Base-by-base conservation (phyloP, 2,113 vertebrate species). In the Urocitellus parryii region DNA sequence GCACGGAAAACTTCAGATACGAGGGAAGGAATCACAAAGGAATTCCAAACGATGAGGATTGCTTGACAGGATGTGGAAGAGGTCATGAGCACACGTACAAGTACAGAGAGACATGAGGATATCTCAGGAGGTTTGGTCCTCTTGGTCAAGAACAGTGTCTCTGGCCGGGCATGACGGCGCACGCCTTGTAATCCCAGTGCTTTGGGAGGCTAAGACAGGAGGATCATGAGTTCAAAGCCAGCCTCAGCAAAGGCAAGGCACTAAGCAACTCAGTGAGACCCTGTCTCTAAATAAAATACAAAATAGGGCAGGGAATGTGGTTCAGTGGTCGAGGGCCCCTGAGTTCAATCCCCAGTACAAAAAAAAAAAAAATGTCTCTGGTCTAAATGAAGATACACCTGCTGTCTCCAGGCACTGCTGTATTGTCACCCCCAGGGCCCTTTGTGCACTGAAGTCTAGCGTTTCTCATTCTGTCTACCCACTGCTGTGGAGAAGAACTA, bases 371-470 rank as follows among this genome's bases (percentile, higher is more conserved):
- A 61, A 32, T 81, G 87, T 78, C 73, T 95, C 92, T 97, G 95
- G 97, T 74, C 94, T 95, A 97, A 95, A 97, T 91, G 79, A 68
- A 87, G 87, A 95, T 9, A 27, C 13, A 13, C 24, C 92, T 91
- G 70, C 58, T 97, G 79, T 76, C 73, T 56, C 70, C 5, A 48
- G 37, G 18, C 73, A 87, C 96, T 77, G 65, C 25, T 25, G 32
- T 20, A 53, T 29, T 86, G 89, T 87, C 91, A 95, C 79, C 37
- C 51, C 88, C 68, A 37, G 2, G 0, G 39, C 0, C 48, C 2
- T 20, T 1, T 79, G 51, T 53, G 56, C n/a, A 34, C 58, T 24
- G 20, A 37, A 81, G 73, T 32, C 81, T 13, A 12, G 22, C 14
- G 25, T 65, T 88, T 85, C 45, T 68, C 48, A 34, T 83, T 83